Conservation (phyloP, 1,140 invertebrate species). For the Pantala flavescens region DNA sequence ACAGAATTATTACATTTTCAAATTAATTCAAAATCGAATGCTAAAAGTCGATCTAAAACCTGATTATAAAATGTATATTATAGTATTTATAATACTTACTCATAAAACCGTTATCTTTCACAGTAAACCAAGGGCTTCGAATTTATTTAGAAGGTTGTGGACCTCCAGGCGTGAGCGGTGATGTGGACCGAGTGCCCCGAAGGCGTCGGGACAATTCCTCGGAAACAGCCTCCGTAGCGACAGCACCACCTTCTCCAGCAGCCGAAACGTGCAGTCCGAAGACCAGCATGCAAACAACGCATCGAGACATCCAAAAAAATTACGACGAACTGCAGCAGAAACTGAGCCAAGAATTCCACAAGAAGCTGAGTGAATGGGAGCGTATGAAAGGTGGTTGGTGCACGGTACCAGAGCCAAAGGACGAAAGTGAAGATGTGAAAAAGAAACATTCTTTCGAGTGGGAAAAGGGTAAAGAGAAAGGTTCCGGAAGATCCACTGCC, state of each 20-base stretch:
- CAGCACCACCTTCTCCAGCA: neutral
- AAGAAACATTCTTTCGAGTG: neutral
- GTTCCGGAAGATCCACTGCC: neutral
- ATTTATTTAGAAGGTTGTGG: too few species aligned
- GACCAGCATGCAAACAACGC: too few species aligned
- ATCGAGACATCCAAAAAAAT: slow-evolving; percentile 42
- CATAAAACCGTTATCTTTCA: too few species aligned
- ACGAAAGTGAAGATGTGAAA: neutral
- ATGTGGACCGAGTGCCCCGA: too few species aligned
- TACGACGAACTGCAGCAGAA: slow-evolving; percentile 54
- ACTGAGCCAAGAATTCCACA: slow-evolving; percentile 57
- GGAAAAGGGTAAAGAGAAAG: neutral
- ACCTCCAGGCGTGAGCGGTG: too few species aligned
- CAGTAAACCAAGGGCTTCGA: too few species aligned
- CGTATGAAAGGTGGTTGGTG: slow-evolving; percentile 32
- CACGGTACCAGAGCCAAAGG: too few species aligned
- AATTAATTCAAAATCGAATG: too few species aligned
- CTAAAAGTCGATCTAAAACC: too few species aligned
- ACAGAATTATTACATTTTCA: too few species aligned
- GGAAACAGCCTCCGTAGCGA: neutral
- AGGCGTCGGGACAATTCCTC: neutral
- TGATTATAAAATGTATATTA: too few species aligned
- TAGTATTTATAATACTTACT: too few species aligned
- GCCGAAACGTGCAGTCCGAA: neutral
- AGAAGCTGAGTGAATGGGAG: slow-evolving; percentile 63